Evolutionary conservation across 2,888 invertebrate genomes (phyloP), one percentile per base, ranked within the genome.

Genomic region (Caenorhabditis imperialis): DNA sequence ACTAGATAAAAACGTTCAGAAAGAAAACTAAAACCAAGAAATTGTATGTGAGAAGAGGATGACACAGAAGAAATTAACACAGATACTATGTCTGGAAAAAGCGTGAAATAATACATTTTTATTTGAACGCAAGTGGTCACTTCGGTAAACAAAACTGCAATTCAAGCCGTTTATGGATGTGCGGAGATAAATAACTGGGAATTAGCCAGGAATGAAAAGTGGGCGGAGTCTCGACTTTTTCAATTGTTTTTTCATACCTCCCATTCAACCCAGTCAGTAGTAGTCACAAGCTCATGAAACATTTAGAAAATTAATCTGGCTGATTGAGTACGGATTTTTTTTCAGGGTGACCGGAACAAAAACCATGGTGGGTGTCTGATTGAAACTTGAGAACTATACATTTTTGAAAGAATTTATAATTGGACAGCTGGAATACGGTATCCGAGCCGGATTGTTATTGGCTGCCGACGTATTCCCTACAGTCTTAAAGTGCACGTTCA

Each of bases 131-230:
- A n/a, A n/a, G 8, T 65, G 65, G 67, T 67, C 67, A 67, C 30
- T 57, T 67, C n/a, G 45, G 67, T 67, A 67, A 67, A 67, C 67
- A 57, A 65, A 40, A 57, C 65, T 55, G 55, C 48, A 65, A 50
- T 57, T 63, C 50, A 33, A 67, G 48, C 33, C 67, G 48, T 48
- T 42, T 23, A 7, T 20, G 65, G 50, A 57, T 65, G 65, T 37
- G 40, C 57, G n/a, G n/a, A 57, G 67, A 67, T 67, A 50, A 67
- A 57, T 67, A 51, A 51, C 50, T 67, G 51, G 51, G 35, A 35
- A 25, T 42, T 23, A n/a, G 51, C 23, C 16, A 27, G 18, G 25
- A n/a, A 58, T 37, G 23, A 20, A 47, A 38, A 47, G 27, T 14
- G 37, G 47, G 54, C 47, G 63, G 63, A 20, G 20, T n/a, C 20